Evolutionary conservation across 2,113 vertebrate species (phyloP), one percentile per base, ranked within the genome.

Genomic region (Echinops telfairi): DNA sequence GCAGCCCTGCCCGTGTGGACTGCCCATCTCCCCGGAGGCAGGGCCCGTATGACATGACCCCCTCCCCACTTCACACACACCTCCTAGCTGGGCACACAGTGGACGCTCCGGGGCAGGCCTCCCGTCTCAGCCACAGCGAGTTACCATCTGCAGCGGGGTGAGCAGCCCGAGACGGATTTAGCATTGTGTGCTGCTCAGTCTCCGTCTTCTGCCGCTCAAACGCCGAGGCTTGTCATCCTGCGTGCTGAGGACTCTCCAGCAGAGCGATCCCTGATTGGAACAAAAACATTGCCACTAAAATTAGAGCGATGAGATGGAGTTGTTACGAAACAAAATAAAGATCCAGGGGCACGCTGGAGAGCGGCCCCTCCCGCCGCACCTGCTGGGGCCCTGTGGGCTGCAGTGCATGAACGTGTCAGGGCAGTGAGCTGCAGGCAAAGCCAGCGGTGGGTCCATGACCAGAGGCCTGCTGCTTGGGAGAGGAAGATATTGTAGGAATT

Each of bases 281-380:
- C 95, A 87, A 27, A 97, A 96, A 95, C 94, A 90, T 82, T 14
- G 57, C 94, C 95, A 23, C 95, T 96, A 95, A 96, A 93, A 93
- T 96, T 88, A 97, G 96, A 73, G 90, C 47, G 90, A 91, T 88
- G 93, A 89, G 93, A 82, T 31, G 94, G 78, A 38, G 89, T 87
- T 95, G 91, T 96, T 95, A 94, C 17, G 81, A 89, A 92, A 96
- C 95, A 92, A 62, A 33, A 93, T 53, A 83, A 68, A 83, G 71
- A 68, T 29, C 71, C 58, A 38, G 94, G 93, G 96, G 93, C 95
- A 40, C 71, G 1, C 81, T 29, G 75, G 14, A 31, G 31, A 43
- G 1, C 8, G 0, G 31, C 19, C 38, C 62, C 29, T 23, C 38
- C 62, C 29, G 27, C 57, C 47, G 47, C 2, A 4, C 64, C 92